Evolutionary conservation across 2,113 vertebrate genomes (phyloP).

Genomic region (Ornithorhynchus anatinus): DNA sequence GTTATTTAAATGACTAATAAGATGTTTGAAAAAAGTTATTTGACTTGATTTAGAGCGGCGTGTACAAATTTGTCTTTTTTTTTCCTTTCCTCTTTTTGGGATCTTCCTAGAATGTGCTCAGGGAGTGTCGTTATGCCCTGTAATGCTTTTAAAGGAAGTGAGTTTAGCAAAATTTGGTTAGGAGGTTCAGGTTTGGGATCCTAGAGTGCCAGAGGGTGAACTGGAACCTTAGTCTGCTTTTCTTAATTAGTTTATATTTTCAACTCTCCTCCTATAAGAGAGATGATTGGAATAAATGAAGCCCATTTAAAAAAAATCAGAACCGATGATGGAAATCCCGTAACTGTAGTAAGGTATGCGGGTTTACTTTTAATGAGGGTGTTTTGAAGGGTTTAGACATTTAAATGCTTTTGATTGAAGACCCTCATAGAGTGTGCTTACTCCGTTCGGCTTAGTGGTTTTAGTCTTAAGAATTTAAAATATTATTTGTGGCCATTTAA

Average conservation of each 20-base stretch:
- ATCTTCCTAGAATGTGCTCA: too few relatives aligned
- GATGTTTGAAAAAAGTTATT: too few relatives aligned
- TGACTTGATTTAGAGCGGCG: too few relatives aligned
- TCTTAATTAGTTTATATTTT: background rate
- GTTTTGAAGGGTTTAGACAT: conserved; percentile 1
- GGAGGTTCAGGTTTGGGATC: background rate
- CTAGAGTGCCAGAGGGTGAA: background rate
- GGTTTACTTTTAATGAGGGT: background rate
- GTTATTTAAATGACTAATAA: too few relatives aligned
- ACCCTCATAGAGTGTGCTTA: background rate
- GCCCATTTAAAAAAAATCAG: background rate
- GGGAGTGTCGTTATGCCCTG: too few relatives aligned
- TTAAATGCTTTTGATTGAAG: background rate
- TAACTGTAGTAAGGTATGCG: background rate
- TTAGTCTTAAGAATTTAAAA: background rate
- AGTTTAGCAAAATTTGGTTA: background rate
- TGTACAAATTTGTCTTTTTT: too few relatives aligned
- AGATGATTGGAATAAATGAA: conserved; percentile 5
- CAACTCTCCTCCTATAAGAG: background rate
- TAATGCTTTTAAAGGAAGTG: background rate
- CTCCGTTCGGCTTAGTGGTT: background rate
- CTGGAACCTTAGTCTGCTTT: background rate
- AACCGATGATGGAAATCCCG: background rate
- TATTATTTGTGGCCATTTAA: background rate
- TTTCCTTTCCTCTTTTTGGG: too few relatives aligned